Evolutionary conservation across 2,888 invertebrate species (phyloP).

Genomic region (Meghimatium bilineatum): DNA sequence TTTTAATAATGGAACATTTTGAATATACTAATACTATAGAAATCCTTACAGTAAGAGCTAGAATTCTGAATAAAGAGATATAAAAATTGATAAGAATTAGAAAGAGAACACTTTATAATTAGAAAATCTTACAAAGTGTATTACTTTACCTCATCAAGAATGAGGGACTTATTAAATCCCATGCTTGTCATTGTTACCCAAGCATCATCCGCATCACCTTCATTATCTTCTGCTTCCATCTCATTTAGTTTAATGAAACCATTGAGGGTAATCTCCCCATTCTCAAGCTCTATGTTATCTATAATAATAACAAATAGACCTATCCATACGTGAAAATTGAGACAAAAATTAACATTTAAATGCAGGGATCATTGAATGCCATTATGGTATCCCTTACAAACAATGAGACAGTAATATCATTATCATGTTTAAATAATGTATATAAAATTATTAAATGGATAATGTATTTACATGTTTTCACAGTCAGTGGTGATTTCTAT

Average conservation of each 20-base stretch:
- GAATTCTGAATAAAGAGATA: neutral
- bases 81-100: neutral
- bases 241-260: slow-evolving; percentile 78
- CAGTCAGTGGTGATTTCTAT: too few species aligned
- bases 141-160: slow-evolving; percentile 73
- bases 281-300: slow-evolving; percentile 73
- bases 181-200: slow-evolving; percentile 77
- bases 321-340: too few species aligned
- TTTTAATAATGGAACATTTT: too few species aligned
- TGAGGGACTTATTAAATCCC: slow-evolving; percentile 76
- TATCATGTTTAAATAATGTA: too few species aligned
- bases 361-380: neutral
- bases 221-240: slow-evolving; percentile 78
- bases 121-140: neutral
- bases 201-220: slow-evolving; percentile 77
- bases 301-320: too few species aligned
- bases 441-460: too few species aligned
- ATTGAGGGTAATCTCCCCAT: slow-evolving; percentile 76
- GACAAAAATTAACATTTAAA: neutral
- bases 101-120: neutral
- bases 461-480: too few species aligned
- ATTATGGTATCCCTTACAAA: too few species aligned
- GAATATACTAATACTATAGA: too few species aligned
- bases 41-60: too few species aligned
- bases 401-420: too few species aligned